Conservation (phyloP, 1,140 invertebrate genomes). For the Drosophila carrolli region DNA sequence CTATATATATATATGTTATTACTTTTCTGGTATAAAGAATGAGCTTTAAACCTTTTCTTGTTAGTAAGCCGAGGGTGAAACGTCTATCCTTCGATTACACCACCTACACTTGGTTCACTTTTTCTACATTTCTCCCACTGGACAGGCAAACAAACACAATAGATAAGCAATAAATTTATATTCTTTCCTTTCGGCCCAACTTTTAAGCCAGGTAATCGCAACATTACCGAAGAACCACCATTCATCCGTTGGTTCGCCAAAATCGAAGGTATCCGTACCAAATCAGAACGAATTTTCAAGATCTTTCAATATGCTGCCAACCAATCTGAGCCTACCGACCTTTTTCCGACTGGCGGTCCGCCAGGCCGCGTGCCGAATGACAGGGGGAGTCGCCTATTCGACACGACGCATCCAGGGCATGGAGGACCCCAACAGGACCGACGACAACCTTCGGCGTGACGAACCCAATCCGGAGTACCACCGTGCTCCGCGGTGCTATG, state of each 20-base stretch:
- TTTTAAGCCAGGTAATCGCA: not conserved
- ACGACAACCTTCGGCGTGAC: not conserved
- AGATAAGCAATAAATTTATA: constrained; percentile 10
- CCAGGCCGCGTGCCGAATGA: not conserved
- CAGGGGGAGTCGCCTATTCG: not conserved
- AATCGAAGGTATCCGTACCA: not conserved
- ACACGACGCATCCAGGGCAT: not conserved
- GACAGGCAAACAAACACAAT: not conserved
- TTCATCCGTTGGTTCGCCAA: not conserved
- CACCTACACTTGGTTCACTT: no score
- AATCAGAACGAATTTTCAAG: not conserved
- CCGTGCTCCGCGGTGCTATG: constrained; percentile 36
- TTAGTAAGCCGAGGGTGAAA: not conserved
- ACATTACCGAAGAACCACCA: not conserved
- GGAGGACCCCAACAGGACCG: not conserved
- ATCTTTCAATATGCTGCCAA: not conserved
- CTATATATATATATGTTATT: no score
- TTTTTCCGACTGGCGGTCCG: not conserved
- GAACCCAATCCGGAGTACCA: constrained; percentile 57
- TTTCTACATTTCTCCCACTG: not conserved
- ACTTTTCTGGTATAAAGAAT: no score
- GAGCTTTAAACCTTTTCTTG: no score
- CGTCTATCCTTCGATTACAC: not conserved
- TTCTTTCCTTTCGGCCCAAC: constrained; percentile 10
- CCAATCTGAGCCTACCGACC: not conserved